Percentiles rank a stretch among this genome's conserved stretches.
Evolutionary conservation across 2,888 invertebrate genomes (phyloP).

Genomic region (Phyllotreta cruciferae): DNA sequence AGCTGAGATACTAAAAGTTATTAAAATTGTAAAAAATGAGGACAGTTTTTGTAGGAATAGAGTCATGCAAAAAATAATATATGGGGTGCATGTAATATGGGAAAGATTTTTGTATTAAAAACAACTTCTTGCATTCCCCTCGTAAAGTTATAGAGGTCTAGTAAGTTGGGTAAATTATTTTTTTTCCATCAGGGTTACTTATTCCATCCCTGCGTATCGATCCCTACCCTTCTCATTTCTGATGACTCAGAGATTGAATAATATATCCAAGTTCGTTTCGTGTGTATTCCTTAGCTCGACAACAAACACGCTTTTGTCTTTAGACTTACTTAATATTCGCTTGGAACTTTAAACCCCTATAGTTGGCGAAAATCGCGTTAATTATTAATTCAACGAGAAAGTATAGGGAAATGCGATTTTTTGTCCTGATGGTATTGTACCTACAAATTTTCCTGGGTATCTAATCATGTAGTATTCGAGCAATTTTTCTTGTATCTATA

Average conservation of each 20-base stretch:
- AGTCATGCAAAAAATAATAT: too few species aligned
- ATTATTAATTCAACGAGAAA: not conserved
- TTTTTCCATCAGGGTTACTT: not conserved
- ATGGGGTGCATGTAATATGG: too few species aligned
- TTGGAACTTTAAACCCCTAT: not conserved
- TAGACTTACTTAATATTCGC: not conserved
- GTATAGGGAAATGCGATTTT: not conserved
- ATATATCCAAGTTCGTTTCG: slow-evolving; percentile 29
- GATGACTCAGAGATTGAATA: slow-evolving; percentile 48
- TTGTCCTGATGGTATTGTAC: not conserved
- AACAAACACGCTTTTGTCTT: slow-evolving; percentile 22
- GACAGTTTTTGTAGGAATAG: too few species aligned
- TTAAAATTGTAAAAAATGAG: too few species aligned
- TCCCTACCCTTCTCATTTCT: slow-evolving; percentile 36
- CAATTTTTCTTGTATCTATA: too few species aligned
- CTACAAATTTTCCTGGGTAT: slow-evolving; percentile 2
- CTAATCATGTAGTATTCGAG: too few species aligned
- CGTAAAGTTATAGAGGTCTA: too few species aligned
- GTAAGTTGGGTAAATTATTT: too few species aligned
- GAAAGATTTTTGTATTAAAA: too few species aligned
- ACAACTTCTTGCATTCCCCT: too few species aligned
- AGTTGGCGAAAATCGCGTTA: too few species aligned
- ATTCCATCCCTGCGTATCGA: slow-evolving; percentile 42
- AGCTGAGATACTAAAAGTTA: too few species aligned
- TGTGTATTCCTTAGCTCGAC: slow-evolving; percentile 16